Conservation (phyloP, 53 echinoderm and acorn worm species). For the Zoroaster sp. region DNA sequence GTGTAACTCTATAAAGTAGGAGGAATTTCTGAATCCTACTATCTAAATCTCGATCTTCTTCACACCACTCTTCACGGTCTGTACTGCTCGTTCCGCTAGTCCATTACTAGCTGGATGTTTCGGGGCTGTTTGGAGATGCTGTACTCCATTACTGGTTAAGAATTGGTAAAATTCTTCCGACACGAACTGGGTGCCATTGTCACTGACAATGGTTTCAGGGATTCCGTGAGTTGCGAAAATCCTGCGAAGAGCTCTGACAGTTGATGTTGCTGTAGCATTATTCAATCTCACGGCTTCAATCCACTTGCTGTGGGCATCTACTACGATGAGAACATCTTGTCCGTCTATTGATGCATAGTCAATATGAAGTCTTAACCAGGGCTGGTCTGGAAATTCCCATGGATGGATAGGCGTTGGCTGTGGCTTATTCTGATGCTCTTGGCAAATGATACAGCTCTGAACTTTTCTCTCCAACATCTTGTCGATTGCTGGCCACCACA, state of each 20-base stretch:
- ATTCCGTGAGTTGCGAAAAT: conserved; percentile 62
- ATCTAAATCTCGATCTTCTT: neutral
- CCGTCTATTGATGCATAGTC: no score
- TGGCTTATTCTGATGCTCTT: no score
- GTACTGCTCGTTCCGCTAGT: conserved; percentile 59
- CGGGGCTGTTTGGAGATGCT: conserved; percentile 77
- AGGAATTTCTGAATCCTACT: neutral
- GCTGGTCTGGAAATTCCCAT: conserved; percentile 37
- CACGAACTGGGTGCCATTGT: conserved; percentile 67
- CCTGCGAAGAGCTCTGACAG: conserved; percentile 45
- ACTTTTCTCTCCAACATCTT: no score
- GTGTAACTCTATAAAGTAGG: neutral
- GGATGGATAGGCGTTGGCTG: conserved; percentile 39
- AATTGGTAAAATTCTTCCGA: conserved; percentile 58
- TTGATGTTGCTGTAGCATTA: no score
- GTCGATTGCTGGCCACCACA: no score
- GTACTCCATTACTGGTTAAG: conserved; percentile 42
- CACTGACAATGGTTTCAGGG: conserved; percentile 63
- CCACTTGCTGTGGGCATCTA: no score
- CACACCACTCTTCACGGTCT: conserved; percentile 35
- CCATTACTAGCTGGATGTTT: no score
- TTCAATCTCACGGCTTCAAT: no score
- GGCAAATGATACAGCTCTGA: no score
- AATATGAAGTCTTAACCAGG: no score
- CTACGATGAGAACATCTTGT: no score